Evolutionary conservation across 2,113 vertebrate species (phyloP), one percentile per base, ranked within the genome.

Genomic region (Australoheros scitulus): DNA sequence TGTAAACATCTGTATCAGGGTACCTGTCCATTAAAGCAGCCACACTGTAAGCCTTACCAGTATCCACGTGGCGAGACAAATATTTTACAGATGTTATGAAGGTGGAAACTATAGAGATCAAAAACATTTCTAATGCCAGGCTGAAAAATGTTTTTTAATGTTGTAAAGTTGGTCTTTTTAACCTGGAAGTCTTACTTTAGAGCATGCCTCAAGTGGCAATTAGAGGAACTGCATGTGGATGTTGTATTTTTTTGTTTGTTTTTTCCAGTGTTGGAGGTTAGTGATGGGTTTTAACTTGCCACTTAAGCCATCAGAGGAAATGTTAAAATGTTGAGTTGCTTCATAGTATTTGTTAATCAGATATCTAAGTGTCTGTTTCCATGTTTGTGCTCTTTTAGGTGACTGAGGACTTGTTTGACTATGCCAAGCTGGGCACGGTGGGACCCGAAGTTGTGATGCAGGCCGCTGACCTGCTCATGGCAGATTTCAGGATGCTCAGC

Each of bases 401-500:
- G 93, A 97, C 96, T 6, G 94, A 97, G 84, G 97, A 99, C 93
- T 97, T 97, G 91, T 99, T 99, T 63, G 97, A 99, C 92, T 98
- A 96, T 57, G 89, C 92, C 79, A 97, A 96, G 74, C 95, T 99
- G 38, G 91, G 85, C 76, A 94, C 94, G 0, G 96, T 98, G 32
- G 97, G 97, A 63, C 96, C 96, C 13, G 96, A 96, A 65, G 96
- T 96, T 61, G 93, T 97, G 86, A 96, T 97, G 86, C 98, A 99
- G 94, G 97, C 98, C 50, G 96, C 97, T 5, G 98, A 99, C 91
- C 95, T 99, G 91, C 96, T 99, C 77, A 99, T 99, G 97, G 96
- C 97, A 1, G 98, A 99, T 83, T 99, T 99, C 95, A 96, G 96
- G 90, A 99, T 99, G 98, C 96, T 99, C 84, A 99, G 97, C 94